These are phyloP conservation scores for Rotaria magnacalcarata DNA, from an alignment of 2,888 invertebrate genomes.

Conservation along the genomic window DNA sequence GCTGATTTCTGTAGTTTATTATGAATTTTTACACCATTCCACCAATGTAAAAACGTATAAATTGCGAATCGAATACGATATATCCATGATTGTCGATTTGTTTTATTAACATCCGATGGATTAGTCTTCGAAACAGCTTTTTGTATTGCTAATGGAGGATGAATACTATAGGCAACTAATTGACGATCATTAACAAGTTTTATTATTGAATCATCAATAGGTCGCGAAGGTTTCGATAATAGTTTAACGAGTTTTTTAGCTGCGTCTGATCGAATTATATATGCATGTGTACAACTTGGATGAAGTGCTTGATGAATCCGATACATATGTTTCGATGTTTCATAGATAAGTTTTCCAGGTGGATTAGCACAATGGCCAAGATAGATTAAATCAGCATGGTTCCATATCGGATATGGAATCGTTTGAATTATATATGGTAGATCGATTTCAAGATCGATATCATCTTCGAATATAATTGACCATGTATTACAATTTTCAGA, in stretches of 20 bases:
- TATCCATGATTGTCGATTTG: background rate
- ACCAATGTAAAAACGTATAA: background rate
- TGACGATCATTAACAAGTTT: background rate
- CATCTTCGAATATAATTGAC: background rate
- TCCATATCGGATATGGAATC: background rate
- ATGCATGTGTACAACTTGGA: slow-evolving; percentile 12
- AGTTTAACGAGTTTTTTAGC: background rate
- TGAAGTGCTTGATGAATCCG: background rate
- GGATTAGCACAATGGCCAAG: background rate
- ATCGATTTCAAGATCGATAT: background rate
- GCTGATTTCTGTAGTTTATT: background rate
- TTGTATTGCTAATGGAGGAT: slow-evolving; percentile 11
- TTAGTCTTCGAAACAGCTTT: background rate
- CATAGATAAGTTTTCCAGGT: background rate
- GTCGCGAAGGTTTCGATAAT: background rate
- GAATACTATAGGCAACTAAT: background rate
- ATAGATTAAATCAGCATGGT: background rate
- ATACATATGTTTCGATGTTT: background rate
- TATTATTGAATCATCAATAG: background rate
- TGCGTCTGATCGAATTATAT: background rate
- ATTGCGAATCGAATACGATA: background rate
- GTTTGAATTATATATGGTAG: background rate
- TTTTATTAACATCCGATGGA: background rate
- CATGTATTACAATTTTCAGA: background rate
- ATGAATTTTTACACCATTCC: background rate